Conservation (phyloP, 2,113 vertebrate genomes). For the Jacana jacana region DNA sequence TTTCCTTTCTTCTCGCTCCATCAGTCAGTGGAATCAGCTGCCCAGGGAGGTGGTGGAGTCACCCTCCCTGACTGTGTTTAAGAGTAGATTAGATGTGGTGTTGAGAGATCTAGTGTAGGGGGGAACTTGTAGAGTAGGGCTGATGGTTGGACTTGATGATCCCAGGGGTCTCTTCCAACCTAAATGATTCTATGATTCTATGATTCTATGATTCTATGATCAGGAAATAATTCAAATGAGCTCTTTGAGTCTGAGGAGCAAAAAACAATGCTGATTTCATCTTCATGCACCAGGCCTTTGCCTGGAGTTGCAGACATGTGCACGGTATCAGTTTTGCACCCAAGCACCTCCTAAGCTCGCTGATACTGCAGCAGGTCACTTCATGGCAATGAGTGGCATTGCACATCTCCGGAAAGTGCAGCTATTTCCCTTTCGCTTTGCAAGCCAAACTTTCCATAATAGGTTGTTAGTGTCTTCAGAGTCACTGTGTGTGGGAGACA, state of each 20-base stretch:
- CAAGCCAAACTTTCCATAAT: neutral
- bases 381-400: neutral
- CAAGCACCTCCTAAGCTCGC: neutral
- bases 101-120: too few relatives aligned
- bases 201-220: too few relatives aligned
- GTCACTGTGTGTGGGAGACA: neutral
- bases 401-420: neutral
- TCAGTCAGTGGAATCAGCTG: too few relatives aligned
- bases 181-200: too few relatives aligned
- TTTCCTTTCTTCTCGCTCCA: neutral
- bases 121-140: too few relatives aligned
- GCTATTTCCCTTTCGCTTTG: neutral
- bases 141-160: too few relatives aligned
- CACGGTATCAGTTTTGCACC: neutral
- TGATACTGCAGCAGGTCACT: neutral
- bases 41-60: too few relatives aligned
- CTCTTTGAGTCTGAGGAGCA: neutral
- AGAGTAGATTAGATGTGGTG: too few relatives aligned
- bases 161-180: too few relatives aligned
- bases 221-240: neutral
- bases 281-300: neutral
- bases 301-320: fast-evolving
- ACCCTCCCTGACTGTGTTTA: too few relatives aligned
- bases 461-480: neutral
- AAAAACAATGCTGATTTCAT: neutral